Percentiles rank a stretch among this genome's conserved stretches.
These are phyloP conservation scores for Loxodonta africana DNA, from an alignment of 2,113 vertebrate species.

Conservation along the genomic window DNA sequence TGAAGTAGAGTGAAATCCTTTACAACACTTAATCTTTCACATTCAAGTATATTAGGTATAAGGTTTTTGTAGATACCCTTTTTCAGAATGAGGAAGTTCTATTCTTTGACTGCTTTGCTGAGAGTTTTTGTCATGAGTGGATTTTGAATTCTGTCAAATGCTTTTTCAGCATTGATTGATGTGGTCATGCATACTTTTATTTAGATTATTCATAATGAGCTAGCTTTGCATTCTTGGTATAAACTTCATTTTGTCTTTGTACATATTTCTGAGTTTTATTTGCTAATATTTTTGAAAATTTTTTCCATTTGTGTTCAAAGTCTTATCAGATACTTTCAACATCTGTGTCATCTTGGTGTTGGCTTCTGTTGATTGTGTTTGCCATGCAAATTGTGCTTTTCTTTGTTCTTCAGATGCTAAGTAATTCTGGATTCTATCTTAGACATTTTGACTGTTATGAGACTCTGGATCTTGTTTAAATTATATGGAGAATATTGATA, in stretches of 20 bases:
- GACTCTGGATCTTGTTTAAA: neutral
- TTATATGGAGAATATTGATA: neutral
- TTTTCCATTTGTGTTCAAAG: neutral
- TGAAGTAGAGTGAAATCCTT: neutral
- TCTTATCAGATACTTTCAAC: neutral
- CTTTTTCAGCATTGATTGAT: neutral
- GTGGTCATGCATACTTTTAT: neutral
- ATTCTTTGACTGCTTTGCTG: neutral
- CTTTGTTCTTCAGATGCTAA: neutral
- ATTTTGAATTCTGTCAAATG: neutral
- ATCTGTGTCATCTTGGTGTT: neutral
- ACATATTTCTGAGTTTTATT: neutral
- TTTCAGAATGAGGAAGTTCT: neutral
- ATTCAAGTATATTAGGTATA: neutral
- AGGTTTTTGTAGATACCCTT: neutral
- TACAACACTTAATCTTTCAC: neutral
- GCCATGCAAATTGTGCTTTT: neutral
- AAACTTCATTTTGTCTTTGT: neutral
- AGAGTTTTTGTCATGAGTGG: constrained; percentile 39
- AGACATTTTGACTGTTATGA: neutral
- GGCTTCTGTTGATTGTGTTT: neutral
- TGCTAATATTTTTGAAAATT: neutral
- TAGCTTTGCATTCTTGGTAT: neutral
- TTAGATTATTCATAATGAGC: neutral
- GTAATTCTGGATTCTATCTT: neutral